phyloP scores from a whole-genome alignment of 2,888 invertebrate genomes.

The Escarpia spicata region DNA sequence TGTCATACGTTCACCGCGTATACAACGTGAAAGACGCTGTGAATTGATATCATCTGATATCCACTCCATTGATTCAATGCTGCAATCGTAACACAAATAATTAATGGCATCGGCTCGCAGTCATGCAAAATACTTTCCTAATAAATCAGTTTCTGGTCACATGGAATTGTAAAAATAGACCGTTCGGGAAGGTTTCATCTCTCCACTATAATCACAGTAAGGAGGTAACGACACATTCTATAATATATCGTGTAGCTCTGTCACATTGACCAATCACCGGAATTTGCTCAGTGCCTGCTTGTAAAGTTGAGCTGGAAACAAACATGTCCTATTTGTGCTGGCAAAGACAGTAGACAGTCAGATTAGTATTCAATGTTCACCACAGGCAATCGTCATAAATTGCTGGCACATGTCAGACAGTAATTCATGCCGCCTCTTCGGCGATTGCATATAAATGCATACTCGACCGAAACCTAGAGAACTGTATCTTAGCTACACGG shows the following conservation, averaged over 20 bases:
- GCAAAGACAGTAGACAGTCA: neutral
- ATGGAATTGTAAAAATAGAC: conserved; percentile 8
- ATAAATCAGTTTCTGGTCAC: neutral
- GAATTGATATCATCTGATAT: neutral
- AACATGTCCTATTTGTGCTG: no score
- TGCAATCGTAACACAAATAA: neutral
- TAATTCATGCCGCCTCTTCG: neutral
- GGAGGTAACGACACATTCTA: neutral
- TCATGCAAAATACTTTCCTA: neutral
- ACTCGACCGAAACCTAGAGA: neutral
- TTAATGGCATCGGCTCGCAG: neutral
- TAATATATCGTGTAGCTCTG: neutral
- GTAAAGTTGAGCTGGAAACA: neutral
- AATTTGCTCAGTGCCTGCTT: neutral
- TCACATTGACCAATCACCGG: neutral
- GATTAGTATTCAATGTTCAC: neutral
- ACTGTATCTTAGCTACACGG: neutral
- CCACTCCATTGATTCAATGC: neutral
- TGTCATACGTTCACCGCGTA: neutral
- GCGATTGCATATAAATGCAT: neutral
- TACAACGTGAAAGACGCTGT: neutral
- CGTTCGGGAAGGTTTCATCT: neutral
- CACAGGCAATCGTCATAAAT: neutral
- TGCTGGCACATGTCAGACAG: neutral
- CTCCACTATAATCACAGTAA: neutral